phyloP scores from a whole-genome alignment of 2,113 vertebrate species.

The Proteles cristata region DNA sequence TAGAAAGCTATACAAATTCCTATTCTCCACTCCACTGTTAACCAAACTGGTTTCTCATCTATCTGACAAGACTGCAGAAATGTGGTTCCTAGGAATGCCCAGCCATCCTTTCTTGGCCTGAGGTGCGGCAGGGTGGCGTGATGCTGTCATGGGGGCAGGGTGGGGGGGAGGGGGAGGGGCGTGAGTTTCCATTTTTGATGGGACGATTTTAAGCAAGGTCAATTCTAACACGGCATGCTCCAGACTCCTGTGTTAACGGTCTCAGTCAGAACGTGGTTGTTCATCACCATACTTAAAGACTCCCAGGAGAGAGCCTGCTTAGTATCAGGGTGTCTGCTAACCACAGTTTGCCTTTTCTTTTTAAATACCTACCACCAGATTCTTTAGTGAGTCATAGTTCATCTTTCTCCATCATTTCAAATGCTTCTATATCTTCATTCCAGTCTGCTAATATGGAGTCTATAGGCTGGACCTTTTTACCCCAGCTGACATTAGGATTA shows the following conservation, averaged over 20 bases:
- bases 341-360: slow-evolving; percentile 78
- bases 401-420: slow-evolving; percentile 99
- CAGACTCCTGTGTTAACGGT: slow-evolving; percentile 68
- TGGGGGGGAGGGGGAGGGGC: slow-evolving; percentile 61
- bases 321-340: slow-evolving; percentile 75
- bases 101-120: neutral
- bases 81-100: slow-evolving; percentile 37
- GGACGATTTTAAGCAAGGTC: slow-evolving; percentile 74
- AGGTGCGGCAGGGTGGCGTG: slow-evolving; percentile 64
- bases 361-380: slow-evolving; percentile 81
- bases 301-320: slow-evolving; percentile 74
- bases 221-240: slow-evolving; percentile 70
- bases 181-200: slow-evolving; percentile 81
- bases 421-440: slow-evolving; percentile 98
- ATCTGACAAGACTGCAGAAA: slow-evolving; percentile 37
- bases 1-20: neutral
- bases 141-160: slow-evolving; percentile 38
- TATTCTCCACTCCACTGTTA: neutral
- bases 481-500: slow-evolving; percentile 83
- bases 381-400: slow-evolving; percentile 93
- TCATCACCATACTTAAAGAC: slow-evolving; percentile 80
- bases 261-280: slow-evolving; percentile 80
- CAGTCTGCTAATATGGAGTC: slow-evolving; percentile 97
- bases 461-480: slow-evolving; percentile 89
- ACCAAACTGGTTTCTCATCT: neutral